Evolutionary conservation across 2,888 invertebrate genomes (phyloP).

Genomic region (Polydrusus tereticollis): DNA sequence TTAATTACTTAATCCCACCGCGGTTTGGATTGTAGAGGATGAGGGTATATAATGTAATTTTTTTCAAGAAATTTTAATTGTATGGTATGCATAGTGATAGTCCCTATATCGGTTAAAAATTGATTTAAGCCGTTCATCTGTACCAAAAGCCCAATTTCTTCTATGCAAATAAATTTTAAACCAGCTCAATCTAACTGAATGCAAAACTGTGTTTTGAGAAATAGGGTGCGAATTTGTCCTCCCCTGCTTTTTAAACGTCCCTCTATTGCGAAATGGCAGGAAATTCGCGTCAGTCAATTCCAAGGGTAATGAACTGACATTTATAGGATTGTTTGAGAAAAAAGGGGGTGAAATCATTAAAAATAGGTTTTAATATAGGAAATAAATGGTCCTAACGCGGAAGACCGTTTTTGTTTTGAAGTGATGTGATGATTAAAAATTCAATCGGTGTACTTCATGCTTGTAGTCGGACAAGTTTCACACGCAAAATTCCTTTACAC

Average conservation of each 20-base stretch:
- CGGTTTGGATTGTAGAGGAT: no score
- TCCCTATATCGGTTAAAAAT: no score
- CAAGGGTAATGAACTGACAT: constrained; percentile 16
- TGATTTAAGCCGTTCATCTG: no score
- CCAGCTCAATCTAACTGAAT: neutral
- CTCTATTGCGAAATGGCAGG: constrained; percentile 3
- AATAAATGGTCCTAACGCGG: no score
- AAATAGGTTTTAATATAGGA: no score
- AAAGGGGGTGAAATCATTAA: neutral
- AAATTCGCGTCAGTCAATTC: constrained; percentile 15
- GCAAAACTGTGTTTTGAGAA: neutral
- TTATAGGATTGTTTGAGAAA: neutral
- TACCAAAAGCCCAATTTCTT: neutral
- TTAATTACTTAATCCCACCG: no score
- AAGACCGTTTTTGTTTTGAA: no score
- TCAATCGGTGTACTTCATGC: neutral
- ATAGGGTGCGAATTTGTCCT: neutral
- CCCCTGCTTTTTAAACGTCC: constrained; percentile 3
- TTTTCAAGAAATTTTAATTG: no score
- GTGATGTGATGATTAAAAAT: neutral
- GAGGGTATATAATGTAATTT: no score
- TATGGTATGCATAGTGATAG: no score
- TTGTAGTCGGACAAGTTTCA: neutral
- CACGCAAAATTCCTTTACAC: constrained; percentile 6
- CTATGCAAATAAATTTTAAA: neutral